Evolutionary conservation across 1,140 invertebrate species (phyloP), one percentile per base, ranked within the genome.

Genomic region (Drosophila auraria): DNA sequence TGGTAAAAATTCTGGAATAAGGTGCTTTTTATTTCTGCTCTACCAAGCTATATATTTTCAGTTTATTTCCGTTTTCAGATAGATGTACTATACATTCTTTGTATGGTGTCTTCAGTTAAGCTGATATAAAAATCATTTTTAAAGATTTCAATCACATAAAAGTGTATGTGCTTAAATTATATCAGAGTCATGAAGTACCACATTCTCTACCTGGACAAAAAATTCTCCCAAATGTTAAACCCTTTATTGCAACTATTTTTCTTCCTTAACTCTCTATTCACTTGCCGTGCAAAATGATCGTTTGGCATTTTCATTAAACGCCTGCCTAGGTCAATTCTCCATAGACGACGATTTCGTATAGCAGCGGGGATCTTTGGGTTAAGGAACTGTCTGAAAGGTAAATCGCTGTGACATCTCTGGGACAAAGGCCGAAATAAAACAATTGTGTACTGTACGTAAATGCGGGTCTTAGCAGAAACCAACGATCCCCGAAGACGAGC

Each of bases 231-330:
- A 68, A 0, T 12, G 15, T 3, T 17, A 23, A 68, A 23, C 44
- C 23, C 38, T n/a, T 51, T 51, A 68, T 20, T 11, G 3, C n/a
- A 27, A 33, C 36, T 15, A 27, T 38, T 36, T 42, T 15, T 33
- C 47, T 23, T 33, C 23, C 27, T 60, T 33, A 25, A 60, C 36
- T 30, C 7, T 51, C 33, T 50, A 25, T 49, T 50, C 66, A 50
- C 70, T 72, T 72, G 66, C 44, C 76, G 62, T 79, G 61, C 49
- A 72, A 65, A 62, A 79, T 78, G 57, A 70, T 90, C 75, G 51
- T 79, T 89, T 89, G 84, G 73, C 84, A 87, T 89, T 89, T 84
- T 75, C 84, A 87, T 87, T 89, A 84, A 78, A 71, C 56, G 83
- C 84, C 80, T 83, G 78, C 72, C 71, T 69, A 65, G 62, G 17